These are phyloP conservation scores for Callipepla squamata DNA, from an alignment of 2,113 vertebrate genomes.

Conservation along the genomic window DNA sequence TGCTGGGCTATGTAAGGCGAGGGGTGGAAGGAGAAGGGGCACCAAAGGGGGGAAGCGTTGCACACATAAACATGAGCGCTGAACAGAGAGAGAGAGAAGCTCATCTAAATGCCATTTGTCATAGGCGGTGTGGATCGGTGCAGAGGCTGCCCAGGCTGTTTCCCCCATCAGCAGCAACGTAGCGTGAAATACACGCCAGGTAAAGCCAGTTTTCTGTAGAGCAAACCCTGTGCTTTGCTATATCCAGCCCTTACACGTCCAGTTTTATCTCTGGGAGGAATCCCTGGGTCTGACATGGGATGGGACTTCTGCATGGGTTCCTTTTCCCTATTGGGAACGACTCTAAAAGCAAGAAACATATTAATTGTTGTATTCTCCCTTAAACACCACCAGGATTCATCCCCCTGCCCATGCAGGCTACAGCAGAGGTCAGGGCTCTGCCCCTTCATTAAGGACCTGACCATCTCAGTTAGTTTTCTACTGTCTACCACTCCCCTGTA, in stretches of 20 bases:
- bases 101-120: not conserved
- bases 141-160: not conserved
- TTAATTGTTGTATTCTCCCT: fast-evolving
- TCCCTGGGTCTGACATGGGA: not conserved
- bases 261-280: not conserved
- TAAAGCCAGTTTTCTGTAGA: not conserved
- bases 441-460: not conserved
- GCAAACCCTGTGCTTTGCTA: not conserved
- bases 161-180: not conserved
- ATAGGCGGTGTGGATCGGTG: fast-evolving
- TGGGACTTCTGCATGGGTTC: not conserved
- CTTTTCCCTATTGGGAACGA: not conserved
- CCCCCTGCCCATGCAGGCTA: not conserved
- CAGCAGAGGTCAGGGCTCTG: not conserved
- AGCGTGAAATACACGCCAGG: fast-evolving
- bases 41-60: not conserved
- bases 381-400: fast-evolving
- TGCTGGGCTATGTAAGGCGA: conserved; percentile 43
- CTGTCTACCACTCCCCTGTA: not conserved
- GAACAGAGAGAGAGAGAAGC: not conserved
- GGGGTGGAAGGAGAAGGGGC: not conserved
- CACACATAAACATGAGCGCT: fast-evolving
- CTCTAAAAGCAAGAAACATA: fast-evolving
- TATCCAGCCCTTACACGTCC: not conserved
- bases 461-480: not conserved